These are phyloP conservation scores for Scarus forsteni DNA, from an alignment of 2,797 vertebrate genomes.

Conservation along the genomic window DNA sequence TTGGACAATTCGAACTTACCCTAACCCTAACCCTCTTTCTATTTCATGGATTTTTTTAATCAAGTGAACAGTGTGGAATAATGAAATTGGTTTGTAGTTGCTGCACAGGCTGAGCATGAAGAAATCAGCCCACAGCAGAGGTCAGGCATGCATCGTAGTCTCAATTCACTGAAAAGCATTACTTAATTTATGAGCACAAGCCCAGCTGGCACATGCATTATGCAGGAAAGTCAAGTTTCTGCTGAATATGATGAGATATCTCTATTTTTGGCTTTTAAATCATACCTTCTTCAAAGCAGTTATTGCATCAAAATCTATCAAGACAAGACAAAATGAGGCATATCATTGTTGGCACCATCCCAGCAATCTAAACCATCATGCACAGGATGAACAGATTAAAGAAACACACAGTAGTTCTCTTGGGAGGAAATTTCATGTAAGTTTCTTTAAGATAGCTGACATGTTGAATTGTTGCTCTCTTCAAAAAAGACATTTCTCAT, in stretches of 20 bases:
- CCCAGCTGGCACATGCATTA: background rate
- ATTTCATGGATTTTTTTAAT: constrained; percentile 48
- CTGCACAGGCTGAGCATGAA: constrained; percentile 20
- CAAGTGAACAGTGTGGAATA: constrained; percentile 37
- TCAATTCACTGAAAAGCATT: constrained; percentile 42
- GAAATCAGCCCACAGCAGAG: constrained; percentile 28
- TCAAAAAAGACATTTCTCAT: no score
- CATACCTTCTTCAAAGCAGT: constrained; percentile 12
- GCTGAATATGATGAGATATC: background rate
- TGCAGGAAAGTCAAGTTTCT: background rate
- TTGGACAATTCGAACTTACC: constrained; percentile 21
- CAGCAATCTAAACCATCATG: no score
- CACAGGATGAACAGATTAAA: no score
- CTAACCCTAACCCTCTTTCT: constrained; percentile 18
- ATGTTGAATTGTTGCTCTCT: no score
- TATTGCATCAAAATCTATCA: constrained; percentile 44
- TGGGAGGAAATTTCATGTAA: no score
- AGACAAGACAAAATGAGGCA: background rate
- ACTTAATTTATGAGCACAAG: constrained; percentile 43
- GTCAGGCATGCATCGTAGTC: constrained; percentile 41
- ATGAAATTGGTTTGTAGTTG: constrained; percentile 28
- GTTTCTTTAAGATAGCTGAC: no score
- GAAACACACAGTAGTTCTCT: no score
- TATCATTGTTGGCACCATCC: no score
- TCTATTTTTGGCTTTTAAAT: background rate